Evolutionary conservation across 2,888 invertebrate species (phyloP).

Genomic region (Thereva unica): DNA sequence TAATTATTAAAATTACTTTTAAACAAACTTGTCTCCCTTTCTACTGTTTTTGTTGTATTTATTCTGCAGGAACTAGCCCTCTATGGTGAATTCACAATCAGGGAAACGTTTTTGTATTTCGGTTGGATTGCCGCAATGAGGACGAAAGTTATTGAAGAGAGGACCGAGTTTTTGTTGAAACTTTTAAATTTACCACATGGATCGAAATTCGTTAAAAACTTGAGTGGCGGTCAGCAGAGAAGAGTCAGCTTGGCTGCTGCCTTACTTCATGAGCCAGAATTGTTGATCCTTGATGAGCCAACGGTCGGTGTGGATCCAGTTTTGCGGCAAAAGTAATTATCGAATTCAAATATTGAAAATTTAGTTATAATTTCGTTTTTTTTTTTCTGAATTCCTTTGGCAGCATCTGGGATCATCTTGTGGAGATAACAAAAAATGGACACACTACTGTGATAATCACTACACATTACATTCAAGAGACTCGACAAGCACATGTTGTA

Average conservation of each 20-base stretch:
- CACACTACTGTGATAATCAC: conserved; percentile 83
- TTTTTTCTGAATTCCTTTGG: conserved; percentile 45
- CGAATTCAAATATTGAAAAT: no score
- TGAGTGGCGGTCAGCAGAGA: conserved; percentile 89
- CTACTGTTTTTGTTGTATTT: conserved; percentile 30
- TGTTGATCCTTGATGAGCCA: conserved; percentile 89
- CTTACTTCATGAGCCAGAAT: conserved; percentile 83
- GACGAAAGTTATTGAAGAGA: conserved; percentile 67
- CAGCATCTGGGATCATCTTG: conserved; percentile 84
- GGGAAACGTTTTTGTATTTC: conserved; percentile 82
- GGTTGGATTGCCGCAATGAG: conserved; percentile 81
- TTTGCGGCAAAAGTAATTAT: conserved; percentile 69
- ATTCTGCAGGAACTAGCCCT: conserved; percentile 68
- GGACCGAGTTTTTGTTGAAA: conserved; percentile 74
- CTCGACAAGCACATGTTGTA: conserved; percentile 79
- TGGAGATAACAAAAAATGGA: conserved; percentile 74
- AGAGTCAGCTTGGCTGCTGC: conserved; percentile 88
- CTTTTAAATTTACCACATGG: conserved; percentile 63
- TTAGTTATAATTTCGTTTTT: no score
- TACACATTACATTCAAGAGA: conserved; percentile 87
- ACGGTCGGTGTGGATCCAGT: conserved; percentile 93
- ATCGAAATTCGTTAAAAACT: conserved; percentile 70
- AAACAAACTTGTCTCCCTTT: conserved; percentile 23
- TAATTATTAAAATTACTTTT: conserved; percentile 48
- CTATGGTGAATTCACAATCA: conserved; percentile 77